Percentiles rank a stretch among this genome's conserved stretches.
Conservation (phyloP, 2,888 invertebrate species). For the Exephanes ischioxanthus region DNA sequence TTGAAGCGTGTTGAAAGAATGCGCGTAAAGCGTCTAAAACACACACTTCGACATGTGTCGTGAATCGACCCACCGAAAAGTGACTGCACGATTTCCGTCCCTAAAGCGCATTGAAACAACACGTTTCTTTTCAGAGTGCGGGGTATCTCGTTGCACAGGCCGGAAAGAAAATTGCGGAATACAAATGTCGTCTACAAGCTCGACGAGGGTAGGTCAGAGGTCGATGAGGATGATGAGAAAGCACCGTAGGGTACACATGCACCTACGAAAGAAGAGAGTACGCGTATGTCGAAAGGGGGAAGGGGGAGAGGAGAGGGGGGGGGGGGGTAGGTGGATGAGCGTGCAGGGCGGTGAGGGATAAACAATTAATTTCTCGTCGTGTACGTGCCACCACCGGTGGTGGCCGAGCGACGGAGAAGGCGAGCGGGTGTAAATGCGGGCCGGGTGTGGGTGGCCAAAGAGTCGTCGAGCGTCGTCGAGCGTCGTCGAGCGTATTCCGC, state of each 20-base stretch:
- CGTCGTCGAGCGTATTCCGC: constrained; percentile 66
- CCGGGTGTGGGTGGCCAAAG: constrained; percentile 22
- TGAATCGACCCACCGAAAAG: too few relatives aligned
- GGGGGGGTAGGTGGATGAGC: background rate
- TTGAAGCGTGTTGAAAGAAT: too few relatives aligned
- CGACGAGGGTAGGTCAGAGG: constrained; percentile 8
- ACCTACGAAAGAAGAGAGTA: constrained; percentile 6
- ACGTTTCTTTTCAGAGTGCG: too few relatives aligned
- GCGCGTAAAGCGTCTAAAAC: too few relatives aligned
- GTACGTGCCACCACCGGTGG: constrained; percentile 55
- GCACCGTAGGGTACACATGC: background rate
- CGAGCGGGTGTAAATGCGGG: constrained; percentile 1
- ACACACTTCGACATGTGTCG: too few relatives aligned
- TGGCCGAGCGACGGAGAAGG: constrained; percentile 16
- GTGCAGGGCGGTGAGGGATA: constrained; percentile 36
- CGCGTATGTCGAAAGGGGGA: background rate
- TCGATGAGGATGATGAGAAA: constrained; percentile 3
- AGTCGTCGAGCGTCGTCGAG: constrained; percentile 45
- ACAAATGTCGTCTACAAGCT: background rate
- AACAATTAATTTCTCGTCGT: constrained; percentile 74
- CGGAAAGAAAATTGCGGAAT: constrained; percentile 3
- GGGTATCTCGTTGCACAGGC: background rate
- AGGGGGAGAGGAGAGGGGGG: too few relatives aligned
- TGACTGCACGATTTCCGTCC: too few relatives aligned
- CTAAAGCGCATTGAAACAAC: too few relatives aligned